These are phyloP conservation scores for Cephalopachus bancanus DNA, from an alignment of 2,797 vertebrate species.

Conservation along the genomic window DNA sequence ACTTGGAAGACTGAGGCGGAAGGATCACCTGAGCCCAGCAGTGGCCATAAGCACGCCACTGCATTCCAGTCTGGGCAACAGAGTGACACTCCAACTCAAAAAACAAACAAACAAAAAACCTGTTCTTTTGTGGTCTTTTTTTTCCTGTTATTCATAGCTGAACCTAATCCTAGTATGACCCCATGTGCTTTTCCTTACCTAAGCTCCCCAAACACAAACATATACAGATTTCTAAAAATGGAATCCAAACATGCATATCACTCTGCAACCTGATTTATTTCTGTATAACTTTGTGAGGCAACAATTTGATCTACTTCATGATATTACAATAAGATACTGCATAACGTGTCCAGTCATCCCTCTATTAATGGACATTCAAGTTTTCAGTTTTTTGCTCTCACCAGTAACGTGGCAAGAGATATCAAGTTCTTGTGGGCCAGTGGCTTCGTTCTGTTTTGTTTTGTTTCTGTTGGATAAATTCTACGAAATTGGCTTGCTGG, in stretches of 20 bases:
- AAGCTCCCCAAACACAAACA: not conserved
- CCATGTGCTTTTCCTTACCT: not conserved
- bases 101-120: no score
- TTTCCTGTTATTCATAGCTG: not conserved
- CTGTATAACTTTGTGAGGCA: not conserved
- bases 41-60: no score
- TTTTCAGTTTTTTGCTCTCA: not conserved
- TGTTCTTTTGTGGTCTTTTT: not conserved
- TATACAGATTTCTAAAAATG: not conserved
- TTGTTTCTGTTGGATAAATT: constrained; percentile 6
- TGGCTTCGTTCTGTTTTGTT: not conserved
- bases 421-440: not conserved
- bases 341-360: not conserved
- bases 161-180: not conserved
- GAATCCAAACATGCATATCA: not conserved
- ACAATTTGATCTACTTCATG: not conserved
- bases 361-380: not conserved
- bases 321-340: no score
- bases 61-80: no score
- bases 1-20: no score
- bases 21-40: no score
- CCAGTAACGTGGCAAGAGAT: not conserved
- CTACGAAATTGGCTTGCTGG: not conserved
- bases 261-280: constrained; percentile 10
- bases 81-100: no score